Percentiles rank a stretch among this genome's conserved stretches.
phyloP scores from a whole-genome alignment of 1,140 invertebrate species.

The Magallana angulata region DNA sequence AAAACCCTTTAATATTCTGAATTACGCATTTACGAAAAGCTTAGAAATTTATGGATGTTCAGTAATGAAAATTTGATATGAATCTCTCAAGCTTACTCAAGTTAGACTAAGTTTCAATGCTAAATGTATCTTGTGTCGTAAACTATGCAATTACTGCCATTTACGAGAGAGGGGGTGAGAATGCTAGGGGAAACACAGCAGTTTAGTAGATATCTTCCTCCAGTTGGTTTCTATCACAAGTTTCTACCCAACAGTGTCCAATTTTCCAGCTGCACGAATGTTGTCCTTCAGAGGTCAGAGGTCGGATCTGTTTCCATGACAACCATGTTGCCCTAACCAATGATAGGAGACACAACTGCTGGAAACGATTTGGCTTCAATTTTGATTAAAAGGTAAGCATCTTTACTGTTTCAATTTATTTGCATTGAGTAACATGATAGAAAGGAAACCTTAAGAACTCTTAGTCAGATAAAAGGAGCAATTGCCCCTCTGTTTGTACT shows the following conservation, averaged over 20 bases:
- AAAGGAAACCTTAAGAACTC: neutral
- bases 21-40: slow-evolving; percentile 31
- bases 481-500: neutral
- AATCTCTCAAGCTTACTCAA: neutral
- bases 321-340: neutral
- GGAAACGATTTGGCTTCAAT: neutral
- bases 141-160: slow-evolving; percentile 29
- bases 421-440: neutral
- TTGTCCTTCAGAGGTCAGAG: slow-evolving; percentile 2
- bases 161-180: neutral
- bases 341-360: too few species aligned
- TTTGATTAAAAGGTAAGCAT: neutral
- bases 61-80: slow-evolving; percentile 38
- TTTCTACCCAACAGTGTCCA: neutral
- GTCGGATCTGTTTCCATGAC: neutral
- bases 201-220: neutral
- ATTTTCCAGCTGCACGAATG: neutral
- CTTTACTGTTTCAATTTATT: neutral
- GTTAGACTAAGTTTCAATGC: slow-evolving; percentile 24
- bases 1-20: slow-evolving; percentile 29
- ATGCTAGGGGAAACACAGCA: neutral
- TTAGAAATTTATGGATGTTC: slow-evolving; percentile 37
- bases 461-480: neutral
- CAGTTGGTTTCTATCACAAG: neutral
- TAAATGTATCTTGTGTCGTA: slow-evolving; percentile 15